Evolutionary conservation across 2,113 vertebrate genomes (phyloP).

Genomic region (Sorex fumeus): DNA sequence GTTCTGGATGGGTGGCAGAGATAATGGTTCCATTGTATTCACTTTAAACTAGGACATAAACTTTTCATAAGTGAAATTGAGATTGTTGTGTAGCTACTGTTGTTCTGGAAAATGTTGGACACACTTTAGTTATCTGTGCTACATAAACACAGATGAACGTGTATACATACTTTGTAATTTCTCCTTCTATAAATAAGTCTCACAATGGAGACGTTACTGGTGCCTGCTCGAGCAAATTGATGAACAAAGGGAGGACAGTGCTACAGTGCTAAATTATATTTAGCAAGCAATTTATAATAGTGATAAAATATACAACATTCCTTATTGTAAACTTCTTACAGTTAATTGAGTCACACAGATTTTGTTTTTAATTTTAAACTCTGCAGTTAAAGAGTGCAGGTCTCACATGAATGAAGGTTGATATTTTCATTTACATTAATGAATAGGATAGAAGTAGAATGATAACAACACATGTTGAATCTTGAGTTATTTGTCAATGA

Average conservation of each 20-base stretch:
- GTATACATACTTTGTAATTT: background rate
- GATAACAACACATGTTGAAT: background rate
- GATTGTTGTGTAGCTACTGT: background rate
- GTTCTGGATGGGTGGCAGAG: background rate
- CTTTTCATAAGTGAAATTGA: conserved; percentile 30
- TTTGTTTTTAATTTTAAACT: conserved; percentile 9
- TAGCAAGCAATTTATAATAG: conserved; percentile 21
- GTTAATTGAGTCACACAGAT: conserved; percentile 24
- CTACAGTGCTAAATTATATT: too few relatives aligned
- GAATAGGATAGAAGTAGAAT: conserved; percentile 1
- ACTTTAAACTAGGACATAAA: conserved; percentile 39
- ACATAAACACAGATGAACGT: background rate
- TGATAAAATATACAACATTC: conserved; percentile 5
- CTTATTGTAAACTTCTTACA: background rate
- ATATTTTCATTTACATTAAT: background rate
- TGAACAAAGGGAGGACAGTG: too few relatives aligned
- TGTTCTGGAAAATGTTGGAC: background rate
- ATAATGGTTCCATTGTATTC: background rate
- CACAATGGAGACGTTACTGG: too few relatives aligned
- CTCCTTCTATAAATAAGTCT: conserved; percentile 16
- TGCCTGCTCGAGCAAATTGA: too few relatives aligned
- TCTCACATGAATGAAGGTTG: background rate
- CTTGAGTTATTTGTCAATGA: conserved; percentile 27
- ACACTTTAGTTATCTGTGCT: too few relatives aligned
- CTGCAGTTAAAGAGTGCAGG: background rate